Conservation (phyloP, 2,113 vertebrate species). For the Pogonocichla stellata region DNA sequence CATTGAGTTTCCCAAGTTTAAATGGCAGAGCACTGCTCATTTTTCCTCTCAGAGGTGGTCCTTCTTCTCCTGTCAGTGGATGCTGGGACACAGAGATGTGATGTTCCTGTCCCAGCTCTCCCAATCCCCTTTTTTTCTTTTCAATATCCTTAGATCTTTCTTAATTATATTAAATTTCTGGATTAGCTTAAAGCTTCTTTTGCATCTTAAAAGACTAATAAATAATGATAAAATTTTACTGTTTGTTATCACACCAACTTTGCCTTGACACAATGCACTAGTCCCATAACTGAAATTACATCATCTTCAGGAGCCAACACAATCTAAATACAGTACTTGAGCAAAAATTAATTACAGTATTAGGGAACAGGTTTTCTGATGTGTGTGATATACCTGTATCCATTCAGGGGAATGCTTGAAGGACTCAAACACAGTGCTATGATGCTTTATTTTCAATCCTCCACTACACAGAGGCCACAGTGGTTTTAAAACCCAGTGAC, state of each 20-base stretch:
- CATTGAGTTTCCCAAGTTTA: background rate
- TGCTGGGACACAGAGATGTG: background rate
- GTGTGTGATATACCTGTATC: rapidly evolving
- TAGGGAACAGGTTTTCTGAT: background rate
- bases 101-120: rapidly evolving
- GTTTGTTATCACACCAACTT: background rate
- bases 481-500: background rate
- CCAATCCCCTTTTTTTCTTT: rapidly evolving
- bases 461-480: background rate
- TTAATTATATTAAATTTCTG: background rate
- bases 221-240: background rate
- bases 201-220: background rate
- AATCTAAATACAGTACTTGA: background rate
- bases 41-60: background rate
- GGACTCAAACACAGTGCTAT: background rate
- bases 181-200: background rate
- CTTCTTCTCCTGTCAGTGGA: background rate
- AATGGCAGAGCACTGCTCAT: background rate
- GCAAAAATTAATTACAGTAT: background rate
- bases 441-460: background rate
- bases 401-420: background rate
- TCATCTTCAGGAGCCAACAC: background rate
- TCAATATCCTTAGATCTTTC: background rate
- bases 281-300: background rate
- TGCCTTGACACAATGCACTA: background rate